Evolutionary conservation across 2,797 vertebrate species (phyloP).

Genomic region (Esox lucius): DNA sequence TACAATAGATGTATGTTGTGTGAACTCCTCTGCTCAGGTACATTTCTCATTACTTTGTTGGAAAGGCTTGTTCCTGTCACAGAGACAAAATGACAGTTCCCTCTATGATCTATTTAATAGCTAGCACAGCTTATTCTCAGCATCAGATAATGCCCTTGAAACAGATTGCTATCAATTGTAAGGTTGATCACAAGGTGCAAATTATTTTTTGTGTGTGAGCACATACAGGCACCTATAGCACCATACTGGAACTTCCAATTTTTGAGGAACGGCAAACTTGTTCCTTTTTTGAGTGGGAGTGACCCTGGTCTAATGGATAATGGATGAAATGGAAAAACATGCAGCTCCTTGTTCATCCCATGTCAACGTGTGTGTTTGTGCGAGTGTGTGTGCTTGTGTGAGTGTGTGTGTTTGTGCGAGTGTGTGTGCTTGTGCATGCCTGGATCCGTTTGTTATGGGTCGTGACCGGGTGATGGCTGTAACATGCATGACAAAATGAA

Average conservation of each 20-base stretch:
- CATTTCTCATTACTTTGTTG: not conserved
- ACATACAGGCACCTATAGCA: too few species aligned
- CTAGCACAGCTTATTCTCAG: not conserved
- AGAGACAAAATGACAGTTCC: not conserved
- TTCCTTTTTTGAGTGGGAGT: too few species aligned
- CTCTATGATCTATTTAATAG: not conserved
- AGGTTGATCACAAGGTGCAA: not conserved
- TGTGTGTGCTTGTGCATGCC: not conserved
- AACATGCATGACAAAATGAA: not conserved
- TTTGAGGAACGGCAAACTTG: too few species aligned
- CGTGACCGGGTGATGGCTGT: not conserved
- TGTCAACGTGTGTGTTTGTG: not conserved
- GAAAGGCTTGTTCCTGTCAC: not conserved
- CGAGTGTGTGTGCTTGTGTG: not conserved
- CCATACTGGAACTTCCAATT: too few species aligned
- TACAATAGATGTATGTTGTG: not conserved
- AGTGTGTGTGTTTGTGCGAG: not conserved
- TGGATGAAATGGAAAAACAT: too few species aligned
- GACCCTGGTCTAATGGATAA: too few species aligned
- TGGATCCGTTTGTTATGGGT: not conserved
- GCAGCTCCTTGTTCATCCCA: too few species aligned
- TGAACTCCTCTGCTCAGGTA: not conserved
- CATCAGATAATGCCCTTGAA: not conserved
- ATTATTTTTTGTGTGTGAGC: too few species aligned
- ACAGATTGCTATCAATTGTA: not conserved